Conservation (phyloP, 2,888 invertebrate species). For the Labia minor region DNA sequence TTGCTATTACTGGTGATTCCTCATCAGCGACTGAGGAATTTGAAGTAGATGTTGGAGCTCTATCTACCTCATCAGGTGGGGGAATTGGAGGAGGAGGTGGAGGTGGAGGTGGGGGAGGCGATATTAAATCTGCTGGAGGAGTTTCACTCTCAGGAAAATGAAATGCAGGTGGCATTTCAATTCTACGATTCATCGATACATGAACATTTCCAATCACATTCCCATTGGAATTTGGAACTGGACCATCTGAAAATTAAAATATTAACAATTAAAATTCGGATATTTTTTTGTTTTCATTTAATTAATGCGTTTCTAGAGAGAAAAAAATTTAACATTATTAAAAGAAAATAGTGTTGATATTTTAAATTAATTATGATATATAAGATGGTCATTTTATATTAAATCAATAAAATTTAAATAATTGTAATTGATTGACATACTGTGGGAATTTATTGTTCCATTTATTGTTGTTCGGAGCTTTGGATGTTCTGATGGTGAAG, state of each 20-base stretch:
- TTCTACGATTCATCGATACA: conserved; percentile 58
- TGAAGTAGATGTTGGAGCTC: conserved; percentile 25
- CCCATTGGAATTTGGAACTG: neutral
- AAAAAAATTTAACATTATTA: too few relatives aligned
- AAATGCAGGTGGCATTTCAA: conserved; percentile 74
- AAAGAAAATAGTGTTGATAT: too few relatives aligned
- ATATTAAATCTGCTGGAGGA: conserved; percentile 44
- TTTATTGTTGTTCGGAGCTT: conserved; percentile 48
- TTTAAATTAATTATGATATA: too few relatives aligned
- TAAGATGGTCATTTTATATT: too few relatives aligned
- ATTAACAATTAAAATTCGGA: neutral
- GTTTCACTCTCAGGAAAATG: conserved; percentile 66
- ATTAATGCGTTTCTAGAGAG: too few relatives aligned
- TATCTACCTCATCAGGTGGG: conserved; percentile 9
- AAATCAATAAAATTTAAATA: too few relatives aligned
- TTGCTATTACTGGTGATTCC: conserved; percentile 26
- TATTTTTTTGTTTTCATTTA: neutral
- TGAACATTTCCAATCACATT: conserved; percentile 41
- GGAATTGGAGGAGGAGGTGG: conserved; percentile 14
- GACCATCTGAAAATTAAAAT: neutral
- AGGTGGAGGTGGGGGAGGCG: conserved; percentile 14
- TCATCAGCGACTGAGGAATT: conserved; percentile 21
- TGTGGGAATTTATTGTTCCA: conserved; percentile 43
- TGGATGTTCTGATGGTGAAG: conserved; percentile 68
- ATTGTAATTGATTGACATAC: neutral